Evolutionary conservation across 2,797 vertebrate genomes (phyloP).

Genomic region (Erpetoichthys calabaricus): DNA sequence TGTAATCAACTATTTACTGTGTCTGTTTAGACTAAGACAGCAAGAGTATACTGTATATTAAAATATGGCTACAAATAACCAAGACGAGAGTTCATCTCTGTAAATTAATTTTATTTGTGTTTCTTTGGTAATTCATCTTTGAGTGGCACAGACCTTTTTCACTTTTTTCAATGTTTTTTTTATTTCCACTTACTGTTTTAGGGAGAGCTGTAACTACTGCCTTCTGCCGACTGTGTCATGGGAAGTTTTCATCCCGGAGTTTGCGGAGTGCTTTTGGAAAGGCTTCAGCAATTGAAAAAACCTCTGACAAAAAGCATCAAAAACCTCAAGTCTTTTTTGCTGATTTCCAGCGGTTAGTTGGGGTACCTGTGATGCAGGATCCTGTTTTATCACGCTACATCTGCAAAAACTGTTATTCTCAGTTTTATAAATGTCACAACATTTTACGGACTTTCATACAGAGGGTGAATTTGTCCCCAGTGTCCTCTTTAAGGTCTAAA

Average conservation of each 20-base stretch:
- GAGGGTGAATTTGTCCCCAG: constrained; percentile 65
- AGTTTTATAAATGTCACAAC: constrained; percentile 89
- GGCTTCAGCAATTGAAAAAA: constrained; percentile 38
- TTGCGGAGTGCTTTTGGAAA: constrained; percentile 69
- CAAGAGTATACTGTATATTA: no score
- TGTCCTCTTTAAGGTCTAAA: constrained; percentile 29
- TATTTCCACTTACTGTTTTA: constrained; percentile 24
- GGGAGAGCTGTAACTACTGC: constrained; percentile 43
- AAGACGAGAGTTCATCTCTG: no score
- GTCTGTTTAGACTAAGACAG: no score
- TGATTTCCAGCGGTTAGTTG: constrained; percentile 81
- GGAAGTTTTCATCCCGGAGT: constrained; percentile 76
- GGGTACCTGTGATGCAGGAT: constrained; percentile 65
- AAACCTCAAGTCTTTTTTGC: constrained; percentile 60
- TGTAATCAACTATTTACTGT: no score
- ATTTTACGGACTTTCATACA: constrained; percentile 74
- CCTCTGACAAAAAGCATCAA: constrained; percentile 26
- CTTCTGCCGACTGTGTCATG: constrained; percentile 82
- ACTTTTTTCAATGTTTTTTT: not conserved
- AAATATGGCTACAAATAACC: no score
- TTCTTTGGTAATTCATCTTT: not conserved
- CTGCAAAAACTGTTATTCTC: constrained; percentile 81
- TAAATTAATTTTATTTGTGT: no score
- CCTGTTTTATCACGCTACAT: constrained; percentile 68
- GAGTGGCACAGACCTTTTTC: not conserved